phyloP scores from a whole-genome alignment of 1,140 invertebrate genomes.

The Zeugodacus cucurbitae region DNA sequence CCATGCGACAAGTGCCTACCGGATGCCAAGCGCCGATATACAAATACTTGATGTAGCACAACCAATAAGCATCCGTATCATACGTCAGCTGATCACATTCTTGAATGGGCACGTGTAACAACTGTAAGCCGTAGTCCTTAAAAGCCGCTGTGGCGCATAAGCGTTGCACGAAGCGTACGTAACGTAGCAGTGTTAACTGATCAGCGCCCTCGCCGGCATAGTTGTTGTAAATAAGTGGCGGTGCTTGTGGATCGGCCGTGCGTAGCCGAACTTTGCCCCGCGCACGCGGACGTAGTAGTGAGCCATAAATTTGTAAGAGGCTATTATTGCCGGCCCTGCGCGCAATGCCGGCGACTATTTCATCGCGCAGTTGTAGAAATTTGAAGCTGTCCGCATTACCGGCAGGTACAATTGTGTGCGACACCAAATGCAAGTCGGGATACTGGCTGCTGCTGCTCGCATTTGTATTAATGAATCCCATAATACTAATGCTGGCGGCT shows the following conservation, averaged over 20 bases:
- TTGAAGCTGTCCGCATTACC: constrained; percentile 48
- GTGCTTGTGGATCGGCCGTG: constrained; percentile 54
- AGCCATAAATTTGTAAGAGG: constrained; percentile 65
- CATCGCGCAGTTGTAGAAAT: constrained; percentile 59
- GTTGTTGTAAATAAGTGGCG: constrained; percentile 82
- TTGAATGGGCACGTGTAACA: constrained; percentile 63
- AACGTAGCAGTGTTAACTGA: constrained; percentile 76
- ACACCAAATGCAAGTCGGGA: constrained; percentile 58
- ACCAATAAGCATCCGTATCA: constrained; percentile 72
- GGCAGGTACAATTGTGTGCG: constrained; percentile 61
- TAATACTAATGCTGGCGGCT: constrained; percentile 51
- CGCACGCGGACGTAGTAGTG: constrained; percentile 67
- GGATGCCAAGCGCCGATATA: constrained; percentile 76
- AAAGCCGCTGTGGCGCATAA: constrained; percentile 68
- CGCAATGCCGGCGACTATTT: constrained; percentile 53
- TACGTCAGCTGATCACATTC: constrained; percentile 63
- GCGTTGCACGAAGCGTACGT: constrained; percentile 68
- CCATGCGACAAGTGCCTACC: constrained; percentile 83
- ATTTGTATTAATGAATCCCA: constrained; percentile 62
- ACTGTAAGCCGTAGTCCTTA: constrained; percentile 64
- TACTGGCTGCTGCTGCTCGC: constrained; percentile 45
- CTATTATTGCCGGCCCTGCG: constrained; percentile 59
- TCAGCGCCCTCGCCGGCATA: constrained; percentile 80
- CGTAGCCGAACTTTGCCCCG: constrained; percentile 62
- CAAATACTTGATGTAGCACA: constrained; percentile 72